phyloP scores from a whole-genome alignment of 1,140 invertebrate genomes.

The Melitaea cinxia region DNA sequence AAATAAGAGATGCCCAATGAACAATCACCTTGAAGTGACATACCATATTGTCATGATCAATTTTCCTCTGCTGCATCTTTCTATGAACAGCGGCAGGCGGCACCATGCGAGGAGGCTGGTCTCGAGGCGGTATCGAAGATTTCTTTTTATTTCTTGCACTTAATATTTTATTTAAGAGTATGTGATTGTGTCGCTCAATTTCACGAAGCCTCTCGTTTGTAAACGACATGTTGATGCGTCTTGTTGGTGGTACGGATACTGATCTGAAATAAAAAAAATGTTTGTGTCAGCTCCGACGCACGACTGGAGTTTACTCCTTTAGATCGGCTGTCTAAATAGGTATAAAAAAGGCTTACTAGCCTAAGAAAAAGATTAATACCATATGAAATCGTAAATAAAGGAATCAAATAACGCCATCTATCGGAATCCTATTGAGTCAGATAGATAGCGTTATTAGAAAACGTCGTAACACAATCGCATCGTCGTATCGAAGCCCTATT shows the following conservation, averaged over 20 bases:
- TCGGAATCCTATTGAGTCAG: no score
- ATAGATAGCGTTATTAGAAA: no score
- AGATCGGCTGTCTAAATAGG: not conserved
- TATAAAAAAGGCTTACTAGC: no score
- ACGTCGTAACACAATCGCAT: no score
- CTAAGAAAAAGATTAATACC: no score
- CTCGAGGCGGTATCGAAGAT: constrained; percentile 53
- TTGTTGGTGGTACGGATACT: constrained; percentile 52
- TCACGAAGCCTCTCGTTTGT: constrained; percentile 75
- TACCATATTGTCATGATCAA: constrained; percentile 78
- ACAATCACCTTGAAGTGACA: no score
- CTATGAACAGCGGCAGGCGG: constrained; percentile 64
- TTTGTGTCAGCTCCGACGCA: not conserved
- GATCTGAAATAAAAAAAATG: constrained; percentile 49
- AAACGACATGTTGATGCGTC: constrained; percentile 78
- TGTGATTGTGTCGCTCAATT: constrained; percentile 78
- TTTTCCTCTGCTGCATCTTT: constrained; percentile 66
- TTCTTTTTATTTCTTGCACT: constrained; percentile 62
- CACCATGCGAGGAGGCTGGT: constrained; percentile 37
- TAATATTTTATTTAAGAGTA: constrained; percentile 74
- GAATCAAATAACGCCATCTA: no score
- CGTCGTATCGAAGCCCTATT: no score
- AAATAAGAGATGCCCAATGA: no score
- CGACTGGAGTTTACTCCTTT: not conserved
- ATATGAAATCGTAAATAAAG: no score